phyloP scores from a whole-genome alignment of 2,888 invertebrate genomes.

The Oithona nana region DNA sequence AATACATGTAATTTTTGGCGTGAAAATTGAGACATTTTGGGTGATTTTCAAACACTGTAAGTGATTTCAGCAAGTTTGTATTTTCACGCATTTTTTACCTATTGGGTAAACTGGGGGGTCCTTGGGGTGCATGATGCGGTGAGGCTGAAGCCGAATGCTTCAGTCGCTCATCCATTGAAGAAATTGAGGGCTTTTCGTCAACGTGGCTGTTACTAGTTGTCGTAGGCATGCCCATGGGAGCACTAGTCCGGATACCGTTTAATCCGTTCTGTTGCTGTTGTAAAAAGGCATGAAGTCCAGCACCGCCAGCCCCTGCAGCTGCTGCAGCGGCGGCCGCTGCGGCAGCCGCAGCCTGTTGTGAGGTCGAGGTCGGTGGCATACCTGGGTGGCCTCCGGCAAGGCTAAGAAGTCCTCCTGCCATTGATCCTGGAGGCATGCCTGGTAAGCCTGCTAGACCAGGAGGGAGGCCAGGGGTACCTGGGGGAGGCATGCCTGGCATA shows the following conservation, averaged over 20 bases:
- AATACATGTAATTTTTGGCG: too few species aligned
- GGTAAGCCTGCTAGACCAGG: slow-evolving; percentile 40
- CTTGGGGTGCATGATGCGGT: neutral
- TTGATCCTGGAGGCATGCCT: slow-evolving; percentile 23
- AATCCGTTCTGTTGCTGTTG: slow-evolving; percentile 23
- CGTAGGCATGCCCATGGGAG: slow-evolving; percentile 14
- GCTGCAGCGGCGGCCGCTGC: slow-evolving; percentile 30
- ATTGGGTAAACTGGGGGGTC: neutral
- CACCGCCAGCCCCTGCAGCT: slow-evolving; percentile 26
- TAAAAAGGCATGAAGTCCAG: slow-evolving; percentile 3
- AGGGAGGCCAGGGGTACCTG: slow-evolving; percentile 45
- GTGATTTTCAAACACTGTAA: too few species aligned
- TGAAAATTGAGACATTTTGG: too few species aligned
- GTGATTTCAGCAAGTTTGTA: too few species aligned
- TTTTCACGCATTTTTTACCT: too few species aligned
- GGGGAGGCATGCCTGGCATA: slow-evolving; percentile 20
- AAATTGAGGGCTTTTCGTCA: slow-evolving; percentile 19
- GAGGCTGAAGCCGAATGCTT: slow-evolving; percentile 17
- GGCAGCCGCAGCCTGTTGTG: slow-evolving; percentile 33
- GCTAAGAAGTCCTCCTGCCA: slow-evolving; percentile 6
- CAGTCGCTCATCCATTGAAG: slow-evolving; percentile 19
- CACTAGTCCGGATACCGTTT: neutral
- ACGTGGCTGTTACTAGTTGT: slow-evolving; percentile 19
- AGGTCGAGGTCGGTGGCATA: slow-evolving; percentile 24
- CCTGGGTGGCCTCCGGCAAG: slow-evolving; percentile 19